Percentiles rank a stretch among this genome's conserved stretches.
Evolutionary conservation across 1,140 invertebrate species (phyloP).

Genomic region (Bradysia coprophila): DNA sequence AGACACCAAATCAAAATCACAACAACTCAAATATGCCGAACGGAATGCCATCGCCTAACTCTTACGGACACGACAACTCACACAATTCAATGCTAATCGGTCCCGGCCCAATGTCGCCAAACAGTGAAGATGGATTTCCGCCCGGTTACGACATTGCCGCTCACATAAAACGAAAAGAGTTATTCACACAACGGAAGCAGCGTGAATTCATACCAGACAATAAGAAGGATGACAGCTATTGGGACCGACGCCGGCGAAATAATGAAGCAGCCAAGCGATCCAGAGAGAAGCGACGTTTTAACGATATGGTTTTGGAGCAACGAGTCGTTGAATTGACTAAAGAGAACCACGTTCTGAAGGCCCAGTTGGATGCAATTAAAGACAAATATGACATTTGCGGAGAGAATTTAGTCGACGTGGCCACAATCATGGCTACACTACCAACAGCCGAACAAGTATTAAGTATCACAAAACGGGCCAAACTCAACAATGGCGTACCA

Average conservation of each 20-base stretch:
- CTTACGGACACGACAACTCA: constrained; percentile 17
- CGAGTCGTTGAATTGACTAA: constrained; percentile 85
- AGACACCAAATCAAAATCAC: constrained; percentile 34
- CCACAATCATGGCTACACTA: constrained; percentile 67
- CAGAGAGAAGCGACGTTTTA: constrained; percentile 84
- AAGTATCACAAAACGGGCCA: constrained; percentile 60
- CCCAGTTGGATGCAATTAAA: constrained; percentile 79
- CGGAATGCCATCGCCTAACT: constrained; percentile 13
- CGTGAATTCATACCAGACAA: constrained; percentile 92
- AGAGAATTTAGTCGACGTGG: constrained; percentile 65
- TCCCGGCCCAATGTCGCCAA: constrained; percentile 21
- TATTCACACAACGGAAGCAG: constrained; percentile 64
- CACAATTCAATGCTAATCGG: constrained; percentile 15
- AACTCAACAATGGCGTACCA: constrained; percentile 26
- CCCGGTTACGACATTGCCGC: constrained; percentile 23
- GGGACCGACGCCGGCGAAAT: constrained; percentile 85
- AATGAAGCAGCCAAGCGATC: constrained; percentile 92
- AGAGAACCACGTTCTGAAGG: constrained; percentile 84
- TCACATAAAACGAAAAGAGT: constrained; percentile 15
- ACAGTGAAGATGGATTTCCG: constrained; percentile 25
- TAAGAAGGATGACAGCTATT: constrained; percentile 94
- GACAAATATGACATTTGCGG: constrained; percentile 85
- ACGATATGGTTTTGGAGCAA: constrained; percentile 92
- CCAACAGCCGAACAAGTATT: constrained; percentile 67
- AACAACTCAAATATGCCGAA: constrained; percentile 27